Conservation (phyloP, 2,797 vertebrate genomes). For the Rhadinocentrus ornatus region DNA sequence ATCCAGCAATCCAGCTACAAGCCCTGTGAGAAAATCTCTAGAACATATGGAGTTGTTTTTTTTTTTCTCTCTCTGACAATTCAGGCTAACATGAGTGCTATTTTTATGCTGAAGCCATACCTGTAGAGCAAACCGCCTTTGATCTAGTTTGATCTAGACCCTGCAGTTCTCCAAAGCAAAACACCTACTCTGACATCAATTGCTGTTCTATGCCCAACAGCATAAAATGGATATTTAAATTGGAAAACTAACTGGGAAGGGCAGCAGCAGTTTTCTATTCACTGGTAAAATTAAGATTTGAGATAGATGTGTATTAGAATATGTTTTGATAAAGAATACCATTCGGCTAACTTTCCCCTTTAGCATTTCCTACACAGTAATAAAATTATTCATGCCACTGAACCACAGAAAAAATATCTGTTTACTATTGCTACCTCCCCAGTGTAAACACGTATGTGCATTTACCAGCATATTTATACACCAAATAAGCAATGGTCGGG, state of each 20-base stretch:
- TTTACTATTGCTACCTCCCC: slow-evolving; percentile 18
- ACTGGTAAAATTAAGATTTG: slow-evolving; percentile 3
- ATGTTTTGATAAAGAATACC: slow-evolving; percentile 29
- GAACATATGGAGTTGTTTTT: background rate
- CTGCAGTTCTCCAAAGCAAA: slow-evolving; percentile 5
- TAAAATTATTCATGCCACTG: slow-evolving; percentile 32
- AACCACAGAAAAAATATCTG: slow-evolving; percentile 40
- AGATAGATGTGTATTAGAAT: slow-evolving; percentile 21
- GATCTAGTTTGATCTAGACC: background rate
- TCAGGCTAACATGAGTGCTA: too few relatives aligned
- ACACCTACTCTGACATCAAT: slow-evolving; percentile 12
- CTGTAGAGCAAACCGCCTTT: background rate
- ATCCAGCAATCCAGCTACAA: background rate
- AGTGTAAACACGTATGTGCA: slow-evolving; percentile 19
- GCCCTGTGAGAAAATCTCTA: background rate
- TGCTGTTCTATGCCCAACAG: background rate
- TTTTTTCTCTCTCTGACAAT: too few relatives aligned
- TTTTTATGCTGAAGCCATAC: background rate
- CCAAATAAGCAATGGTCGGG: slow-evolving; percentile 13
- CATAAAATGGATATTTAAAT: background rate
- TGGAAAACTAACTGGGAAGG: background rate
- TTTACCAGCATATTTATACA: slow-evolving; percentile 11
- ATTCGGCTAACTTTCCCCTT: slow-evolving; percentile 30
- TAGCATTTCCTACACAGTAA: slow-evolving; percentile 34
- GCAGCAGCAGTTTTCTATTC: slow-evolving; percentile 10